A percentile compares a stretch with the other conserved stretches of the same genome.
These are phyloP conservation scores for Sycophila texana DNA, from an alignment of 2,888 invertebrate species.

Conservation along the genomic window DNA sequence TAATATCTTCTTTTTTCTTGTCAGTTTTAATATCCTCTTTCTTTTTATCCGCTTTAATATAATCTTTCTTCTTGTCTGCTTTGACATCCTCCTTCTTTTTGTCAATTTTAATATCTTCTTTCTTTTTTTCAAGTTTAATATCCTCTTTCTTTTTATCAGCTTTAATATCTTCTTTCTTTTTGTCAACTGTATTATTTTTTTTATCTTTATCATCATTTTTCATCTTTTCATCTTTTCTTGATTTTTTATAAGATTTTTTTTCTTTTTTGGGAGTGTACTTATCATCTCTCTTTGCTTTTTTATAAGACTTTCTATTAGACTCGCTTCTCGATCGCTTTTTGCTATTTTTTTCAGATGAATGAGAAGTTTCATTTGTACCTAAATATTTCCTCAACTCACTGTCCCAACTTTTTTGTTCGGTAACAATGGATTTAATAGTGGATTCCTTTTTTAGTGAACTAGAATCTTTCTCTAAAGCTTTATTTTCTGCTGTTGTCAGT, in stretches of 20 bases:
- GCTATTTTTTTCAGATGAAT: neutral
- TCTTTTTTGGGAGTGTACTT: neutral
- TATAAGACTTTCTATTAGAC: neutral
- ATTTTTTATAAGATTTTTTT: constrained; percentile 9
- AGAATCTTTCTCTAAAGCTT: neutral
- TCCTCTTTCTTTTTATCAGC: neutral
- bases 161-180: neutral
- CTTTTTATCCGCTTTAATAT: neutral
- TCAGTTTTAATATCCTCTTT: neutral
- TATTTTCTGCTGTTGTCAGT: too few relatives aligned
- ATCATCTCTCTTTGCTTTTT: neutral
- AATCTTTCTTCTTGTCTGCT: neutral
- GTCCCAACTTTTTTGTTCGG: constrained; percentile 43
- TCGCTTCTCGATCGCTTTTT: neutral
- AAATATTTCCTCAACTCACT: constrained; percentile 33
- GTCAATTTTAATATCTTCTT: neutral
- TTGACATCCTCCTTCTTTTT: neutral
- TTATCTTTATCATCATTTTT: constrained; percentile 10
- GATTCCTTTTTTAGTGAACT: neutral
- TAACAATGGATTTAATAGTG: neutral
- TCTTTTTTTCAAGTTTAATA: neutral
- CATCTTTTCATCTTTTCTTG: neutral
- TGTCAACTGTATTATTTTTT: neutral
- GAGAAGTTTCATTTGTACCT: neutral
- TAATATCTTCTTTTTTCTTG: neutral